Evolutionary conservation across 2,888 invertebrate species (phyloP), one percentile per base, ranked within the genome.

Genomic region (Caenorhabditis sp.): DNA sequence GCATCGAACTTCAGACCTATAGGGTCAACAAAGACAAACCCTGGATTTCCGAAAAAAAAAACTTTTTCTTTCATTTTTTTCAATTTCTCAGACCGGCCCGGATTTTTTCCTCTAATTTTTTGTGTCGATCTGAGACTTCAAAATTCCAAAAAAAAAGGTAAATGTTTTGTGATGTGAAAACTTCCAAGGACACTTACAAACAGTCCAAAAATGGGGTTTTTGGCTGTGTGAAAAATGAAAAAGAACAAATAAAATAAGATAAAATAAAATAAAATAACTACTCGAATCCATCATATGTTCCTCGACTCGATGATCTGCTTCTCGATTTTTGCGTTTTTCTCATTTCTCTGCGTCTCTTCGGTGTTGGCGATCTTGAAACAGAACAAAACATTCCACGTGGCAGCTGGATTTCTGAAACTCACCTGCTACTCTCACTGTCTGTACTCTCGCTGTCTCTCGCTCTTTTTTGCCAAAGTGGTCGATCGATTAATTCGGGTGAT

Each of bases 241-340:
- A 54, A 21, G 27, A 53, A 49, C 5, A n/a, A 58, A 68, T 51
- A 43, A 31, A 17, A 59, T 58, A 2, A 8, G 23, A 17, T 24
- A 24, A 50, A 24, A 50, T 43, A 50, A 26, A 60, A 60, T 31
- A 50, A 60, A 43, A 27, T 23, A 59, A 49, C 59, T 58, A 77
- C 73, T 62, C 66, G 24, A 77, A 51, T 12, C 63, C 73, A 26
- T 77, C 77, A 53, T 66, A 77, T 1, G 77, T 77, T 24, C 69
- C 77, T 21, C 77, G 61, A 21, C 73, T 69, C 1, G 74, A 73
- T 17, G 70, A 70, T 0, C 70, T 54, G 23, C 55, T 54, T 50
- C 59, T 51, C 72, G 73, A 53, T 36, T 31, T 51, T 55, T n/a
- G 1, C 55, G 36, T 43, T 17, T 55, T 5, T n/a, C 36, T 31